A percentile compares a stretch with the other conserved stretches of the same genome.
These are phyloP conservation scores for Serilophus lunatus DNA, from an alignment of 2,113 vertebrate genomes.

Conservation along the genomic window DNA sequence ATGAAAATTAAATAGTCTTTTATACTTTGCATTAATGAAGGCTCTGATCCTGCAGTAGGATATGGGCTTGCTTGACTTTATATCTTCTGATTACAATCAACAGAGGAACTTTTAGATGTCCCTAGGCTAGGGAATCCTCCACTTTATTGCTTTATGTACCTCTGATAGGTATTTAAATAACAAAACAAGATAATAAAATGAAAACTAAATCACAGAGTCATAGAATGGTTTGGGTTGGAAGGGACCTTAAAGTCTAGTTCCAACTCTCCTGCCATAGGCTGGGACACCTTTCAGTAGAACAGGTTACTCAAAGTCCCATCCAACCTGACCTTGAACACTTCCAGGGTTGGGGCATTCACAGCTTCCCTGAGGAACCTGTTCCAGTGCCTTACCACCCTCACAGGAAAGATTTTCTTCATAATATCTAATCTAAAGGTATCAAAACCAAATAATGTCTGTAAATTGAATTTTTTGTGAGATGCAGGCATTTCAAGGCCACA, in stretches of 20 bases:
- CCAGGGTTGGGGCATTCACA: not conserved
- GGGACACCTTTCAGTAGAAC: not conserved
- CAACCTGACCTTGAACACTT: not conserved
- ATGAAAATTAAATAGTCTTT: not conserved
- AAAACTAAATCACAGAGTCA: not conserved
- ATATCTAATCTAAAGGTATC: not conserved
- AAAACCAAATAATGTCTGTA: not conserved
- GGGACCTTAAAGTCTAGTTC: not conserved
- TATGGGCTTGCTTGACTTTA: not conserved
- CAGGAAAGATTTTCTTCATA: not conserved
- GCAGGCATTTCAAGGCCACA: not conserved
- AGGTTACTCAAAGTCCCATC: not conserved
- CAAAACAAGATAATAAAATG: not conserved
- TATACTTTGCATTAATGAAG: not conserved
- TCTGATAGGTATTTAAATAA: not conserved
- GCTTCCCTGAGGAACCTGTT: not conserved
- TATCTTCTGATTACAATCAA: not conserved
- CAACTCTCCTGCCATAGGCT: not conserved
- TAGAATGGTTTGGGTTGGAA: not conserved
- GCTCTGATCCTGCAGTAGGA: not conserved
- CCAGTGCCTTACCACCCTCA: not conserved
- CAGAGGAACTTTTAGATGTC: not conserved
- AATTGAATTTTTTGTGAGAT: not conserved
- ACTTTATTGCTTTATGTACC: not conserved
- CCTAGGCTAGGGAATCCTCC: not conserved